phyloP scores from a whole-genome alignment of 2,888 invertebrate species.

The Biston betularia region DNA sequence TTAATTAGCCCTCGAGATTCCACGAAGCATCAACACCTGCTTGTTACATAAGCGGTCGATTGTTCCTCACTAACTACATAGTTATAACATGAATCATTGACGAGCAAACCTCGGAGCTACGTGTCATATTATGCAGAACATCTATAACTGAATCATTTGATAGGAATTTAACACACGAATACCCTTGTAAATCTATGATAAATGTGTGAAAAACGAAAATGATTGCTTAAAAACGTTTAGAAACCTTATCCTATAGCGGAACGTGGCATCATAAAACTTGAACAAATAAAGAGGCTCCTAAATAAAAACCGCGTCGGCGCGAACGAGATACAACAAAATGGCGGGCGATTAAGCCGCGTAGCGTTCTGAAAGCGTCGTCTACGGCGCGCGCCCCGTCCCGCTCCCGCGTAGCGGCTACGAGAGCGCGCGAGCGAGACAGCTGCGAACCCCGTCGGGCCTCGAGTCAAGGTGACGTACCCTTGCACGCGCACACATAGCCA shows the following conservation, averaged over 20 bases:
- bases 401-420: constrained; percentile 65
- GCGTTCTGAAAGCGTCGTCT: constrained; percentile 84
- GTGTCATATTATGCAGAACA: constrained; percentile 14
- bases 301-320: constrained; percentile 69
- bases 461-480: constrained; percentile 83
- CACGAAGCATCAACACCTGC: constrained; percentile 22
- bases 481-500: constrained; percentile 54
- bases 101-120: constrained; percentile 7
- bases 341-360: constrained; percentile 73
- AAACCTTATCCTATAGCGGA: constrained; percentile 24
- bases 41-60: constrained; percentile 21
- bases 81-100: constrained; percentile 21
- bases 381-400: constrained; percentile 68
- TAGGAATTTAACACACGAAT: constrained; percentile 15
- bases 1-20: constrained; percentile 13
- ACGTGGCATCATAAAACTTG: constrained; percentile 35
- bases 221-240: neutral
- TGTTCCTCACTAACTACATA: constrained; percentile 10
- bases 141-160: constrained; percentile 22
- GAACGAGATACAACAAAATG: constrained; percentile 80
- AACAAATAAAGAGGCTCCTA: constrained; percentile 52
- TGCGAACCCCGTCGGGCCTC: constrained; percentile 75
- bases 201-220: neutral
- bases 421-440: constrained; percentile 61
- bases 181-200: constrained; percentile 4